Conservation (phyloP, 2,888 invertebrate species). For the Serrognathus titanus region DNA sequence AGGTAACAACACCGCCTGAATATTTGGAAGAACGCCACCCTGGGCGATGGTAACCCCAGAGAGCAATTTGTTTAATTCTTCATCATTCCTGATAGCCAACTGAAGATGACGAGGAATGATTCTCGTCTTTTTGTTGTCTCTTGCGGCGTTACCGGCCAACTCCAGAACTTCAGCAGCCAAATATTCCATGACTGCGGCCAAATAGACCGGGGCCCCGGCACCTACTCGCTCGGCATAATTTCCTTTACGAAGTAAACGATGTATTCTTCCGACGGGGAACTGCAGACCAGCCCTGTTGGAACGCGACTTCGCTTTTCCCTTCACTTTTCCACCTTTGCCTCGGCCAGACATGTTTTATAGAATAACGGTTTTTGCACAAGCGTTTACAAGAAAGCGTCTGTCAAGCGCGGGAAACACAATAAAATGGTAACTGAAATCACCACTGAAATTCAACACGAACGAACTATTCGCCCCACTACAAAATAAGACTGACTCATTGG, state of each 20-base stretch:
- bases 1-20: slow-evolving; percentile 70
- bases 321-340: slow-evolving; percentile 49
- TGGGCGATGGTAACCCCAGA: slow-evolving; percentile 78
- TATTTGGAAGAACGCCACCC: slow-evolving; percentile 81
- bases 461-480: too few species aligned
- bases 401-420: slow-evolving; percentile 15
- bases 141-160: slow-evolving; percentile 63
- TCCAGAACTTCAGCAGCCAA: slow-evolving; percentile 68
- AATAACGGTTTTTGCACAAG: background rate
- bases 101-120: slow-evolving; percentile 78
- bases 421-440: background rate
- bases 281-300: slow-evolving; percentile 58
- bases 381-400: background rate
- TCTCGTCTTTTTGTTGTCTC: slow-evolving; percentile 66
- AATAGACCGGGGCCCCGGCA: slow-evolving; percentile 54
- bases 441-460: too few species aligned
- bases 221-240: slow-evolving; percentile 61
- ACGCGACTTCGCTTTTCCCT: slow-evolving; percentile 50
- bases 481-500: too few species aligned
- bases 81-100: slow-evolving; percentile 76
- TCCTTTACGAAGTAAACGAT: slow-evolving; percentile 59
- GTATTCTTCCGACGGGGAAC: slow-evolving; percentile 60
- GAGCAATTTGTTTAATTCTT: slow-evolving; percentile 74
- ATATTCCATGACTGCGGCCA: slow-evolving; percentile 63
- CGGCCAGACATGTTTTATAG: slow-evolving; percentile 45